These are phyloP conservation scores for Myrmecobius fasciatus DNA, from an alignment of 2,113 vertebrate species.

Conservation along the genomic window DNA sequence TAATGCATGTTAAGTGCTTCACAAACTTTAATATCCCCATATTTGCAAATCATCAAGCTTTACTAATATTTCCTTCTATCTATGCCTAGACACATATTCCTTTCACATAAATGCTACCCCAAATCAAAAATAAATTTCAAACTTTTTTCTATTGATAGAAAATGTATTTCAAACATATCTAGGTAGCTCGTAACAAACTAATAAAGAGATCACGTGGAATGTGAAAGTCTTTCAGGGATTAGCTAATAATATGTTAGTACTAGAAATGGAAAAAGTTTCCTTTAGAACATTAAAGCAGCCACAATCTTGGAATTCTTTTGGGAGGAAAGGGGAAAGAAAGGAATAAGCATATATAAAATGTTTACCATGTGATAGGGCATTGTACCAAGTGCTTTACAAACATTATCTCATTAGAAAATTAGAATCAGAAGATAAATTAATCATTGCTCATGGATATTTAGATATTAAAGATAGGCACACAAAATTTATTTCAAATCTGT, in stretches of 20 bases:
- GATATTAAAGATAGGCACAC: not conserved
- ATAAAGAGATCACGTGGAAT: not conserved
- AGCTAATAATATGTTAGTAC: not conserved
- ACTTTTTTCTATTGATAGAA: not conserved
- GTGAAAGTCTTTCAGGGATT: not conserved
- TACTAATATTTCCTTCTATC: not conserved
- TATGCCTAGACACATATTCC: not conserved
- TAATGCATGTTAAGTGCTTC: not conserved
- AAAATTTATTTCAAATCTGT: not conserved
- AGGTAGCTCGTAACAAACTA: not conserved
- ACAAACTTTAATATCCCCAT: not conserved
- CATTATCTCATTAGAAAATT: not conserved
- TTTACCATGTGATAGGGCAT: not conserved
- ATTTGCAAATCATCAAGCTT: not conserved
- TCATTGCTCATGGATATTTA: not conserved
- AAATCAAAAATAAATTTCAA: not conserved
- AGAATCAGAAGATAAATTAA: not conserved
- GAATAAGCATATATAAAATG: not conserved
- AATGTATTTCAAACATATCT: not conserved
- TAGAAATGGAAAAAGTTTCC: not conserved
- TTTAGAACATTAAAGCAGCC: not conserved
- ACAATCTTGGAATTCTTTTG: not conserved
- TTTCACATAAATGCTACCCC: not conserved
- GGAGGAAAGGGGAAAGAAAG: not conserved
- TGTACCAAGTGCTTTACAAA: not conserved